Base-by-base conservation (phyloP, 2,888 invertebrate species). In the Spilosoma lubricipeda region DNA sequence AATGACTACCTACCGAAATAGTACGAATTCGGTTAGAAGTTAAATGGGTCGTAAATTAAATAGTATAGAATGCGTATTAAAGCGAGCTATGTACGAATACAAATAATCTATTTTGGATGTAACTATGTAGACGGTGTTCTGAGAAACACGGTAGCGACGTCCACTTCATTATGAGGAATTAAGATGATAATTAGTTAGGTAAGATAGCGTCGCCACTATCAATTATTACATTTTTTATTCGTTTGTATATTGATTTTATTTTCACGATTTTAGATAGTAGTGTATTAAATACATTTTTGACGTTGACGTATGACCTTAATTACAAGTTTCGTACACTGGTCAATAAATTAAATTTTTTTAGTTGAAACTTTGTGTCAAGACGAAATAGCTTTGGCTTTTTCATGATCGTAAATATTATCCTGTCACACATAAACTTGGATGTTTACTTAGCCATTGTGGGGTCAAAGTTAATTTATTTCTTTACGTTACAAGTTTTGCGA, bases 391-490 rank as follows among this genome's bases (percentile, higher is more conserved):
- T 77, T 79, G 81, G 71, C 80, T 80, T 82, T 79, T 78, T 78
- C 75, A 80, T 78, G 63, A 86, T 86, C 84, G 85, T 92, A 92
- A 93, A 91, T 88, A 89, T 79, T 77, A 77, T 77, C 81, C 82
- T 89, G 92, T 90, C 91, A 89, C 87, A 88, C 91, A 90, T 93
- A 93, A 94, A 94, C 85, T 82, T 86, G 86, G 85, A 86, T 88
- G 89, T 93, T 93, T 93, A 92, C 87, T 85, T 70, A 85, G 78
- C 78, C 87, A 86, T 90, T 91, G 92, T 91, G 83, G 82, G 90
- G 91, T 90, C 90, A 88, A 90, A 90, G 85, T 87, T 91, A 91
- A 94, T 93, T 93, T 93, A 92, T 91, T 88, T 88, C 89, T 84
- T 86, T 77, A 84, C 77, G 79, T 80, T 76, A 74, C 73, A 81